These are phyloP conservation scores for Ceryle rudis DNA, from an alignment of 2,797 vertebrate species.

Conservation along the genomic window DNA sequence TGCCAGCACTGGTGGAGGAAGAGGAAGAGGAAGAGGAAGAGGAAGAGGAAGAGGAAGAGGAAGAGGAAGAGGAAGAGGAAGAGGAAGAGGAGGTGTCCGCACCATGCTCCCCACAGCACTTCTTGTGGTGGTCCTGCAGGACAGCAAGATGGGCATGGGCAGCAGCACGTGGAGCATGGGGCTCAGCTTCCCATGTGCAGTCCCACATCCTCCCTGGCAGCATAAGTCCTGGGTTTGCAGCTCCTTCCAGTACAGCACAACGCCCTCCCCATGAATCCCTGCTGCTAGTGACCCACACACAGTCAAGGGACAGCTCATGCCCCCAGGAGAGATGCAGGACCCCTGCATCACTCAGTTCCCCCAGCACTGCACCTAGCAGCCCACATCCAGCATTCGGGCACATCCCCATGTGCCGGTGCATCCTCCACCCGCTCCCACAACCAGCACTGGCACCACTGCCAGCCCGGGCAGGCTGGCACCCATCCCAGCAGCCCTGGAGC, in stretches of 20 bases:
- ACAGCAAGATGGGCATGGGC: fast-evolving
- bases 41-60: background rate
- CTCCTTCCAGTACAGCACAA: background rate
- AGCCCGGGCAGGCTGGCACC: fast-evolving
- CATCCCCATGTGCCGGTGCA: fast-evolving
- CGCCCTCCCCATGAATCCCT: background rate
- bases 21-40: background rate
- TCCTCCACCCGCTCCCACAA: fast-evolving
- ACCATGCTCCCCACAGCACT: background rate
- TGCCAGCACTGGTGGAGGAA: fast-evolving
- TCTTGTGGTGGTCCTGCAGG: background rate
- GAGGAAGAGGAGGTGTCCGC: background rate
- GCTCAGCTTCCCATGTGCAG: fast-evolving
- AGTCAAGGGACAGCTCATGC: too few relatives aligned
- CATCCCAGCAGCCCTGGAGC: background rate
- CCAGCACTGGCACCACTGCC: background rate
- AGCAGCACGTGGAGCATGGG: fast-evolving
- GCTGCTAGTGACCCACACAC: too few relatives aligned
- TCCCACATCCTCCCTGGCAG: background rate
- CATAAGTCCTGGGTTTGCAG: background rate
- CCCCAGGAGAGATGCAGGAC: fast-evolving
- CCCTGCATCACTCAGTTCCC: too few relatives aligned
- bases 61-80: background rate
- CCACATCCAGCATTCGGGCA: fast-evolving
- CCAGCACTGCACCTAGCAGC: background rate